These are phyloP conservation scores for Microctenopoma lineatum DNA, from an alignment of 2,797 vertebrate species.

Conservation along the genomic window DNA sequence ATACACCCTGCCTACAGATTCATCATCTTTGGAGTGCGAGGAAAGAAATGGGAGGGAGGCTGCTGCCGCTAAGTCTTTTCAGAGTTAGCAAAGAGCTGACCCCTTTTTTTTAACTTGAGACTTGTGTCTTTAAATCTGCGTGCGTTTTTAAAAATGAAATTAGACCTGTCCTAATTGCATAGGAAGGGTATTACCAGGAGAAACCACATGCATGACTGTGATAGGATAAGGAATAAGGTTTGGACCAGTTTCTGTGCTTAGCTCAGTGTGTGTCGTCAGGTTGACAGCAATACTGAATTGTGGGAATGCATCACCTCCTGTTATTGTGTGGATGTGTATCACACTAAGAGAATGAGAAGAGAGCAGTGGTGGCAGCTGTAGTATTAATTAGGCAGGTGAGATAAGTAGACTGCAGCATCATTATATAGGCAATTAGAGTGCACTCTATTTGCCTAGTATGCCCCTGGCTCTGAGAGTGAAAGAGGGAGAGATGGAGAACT, in stretches of 20 bases:
- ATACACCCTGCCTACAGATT: conserved; percentile 16
- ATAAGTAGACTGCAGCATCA: conserved; percentile 64
- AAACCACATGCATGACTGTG: no score
- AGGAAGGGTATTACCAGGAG: no score
- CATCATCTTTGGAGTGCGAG: conserved; percentile 9
- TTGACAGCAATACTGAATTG: conserved; percentile 35
- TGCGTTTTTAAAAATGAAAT: no score
- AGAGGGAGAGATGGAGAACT: conserved; percentile 13
- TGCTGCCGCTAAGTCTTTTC: background rate
- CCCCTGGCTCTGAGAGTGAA: conserved; percentile 27
- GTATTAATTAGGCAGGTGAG: conserved; percentile 75
- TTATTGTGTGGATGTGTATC: conserved; percentile 1
- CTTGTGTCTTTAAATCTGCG: no score
- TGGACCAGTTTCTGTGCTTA: conserved; percentile 2
- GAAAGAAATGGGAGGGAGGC: background rate
- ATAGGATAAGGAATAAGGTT: no score
- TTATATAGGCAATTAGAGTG: conserved; percentile 64
- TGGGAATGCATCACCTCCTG: background rate
- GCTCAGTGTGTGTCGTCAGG: conserved; percentile 25
- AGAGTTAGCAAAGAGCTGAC: background rate
- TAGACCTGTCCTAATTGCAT: no score
- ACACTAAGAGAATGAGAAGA: conserved; percentile 1
- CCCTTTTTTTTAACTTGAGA: background rate
- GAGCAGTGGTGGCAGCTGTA: conserved; percentile 47
- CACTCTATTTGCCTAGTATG: conserved; percentile 47